Percentiles rank a stretch among this genome's conserved stretches.
phyloP scores from a whole-genome alignment of 2,113 vertebrate species.

The Esox niger region DNA sequence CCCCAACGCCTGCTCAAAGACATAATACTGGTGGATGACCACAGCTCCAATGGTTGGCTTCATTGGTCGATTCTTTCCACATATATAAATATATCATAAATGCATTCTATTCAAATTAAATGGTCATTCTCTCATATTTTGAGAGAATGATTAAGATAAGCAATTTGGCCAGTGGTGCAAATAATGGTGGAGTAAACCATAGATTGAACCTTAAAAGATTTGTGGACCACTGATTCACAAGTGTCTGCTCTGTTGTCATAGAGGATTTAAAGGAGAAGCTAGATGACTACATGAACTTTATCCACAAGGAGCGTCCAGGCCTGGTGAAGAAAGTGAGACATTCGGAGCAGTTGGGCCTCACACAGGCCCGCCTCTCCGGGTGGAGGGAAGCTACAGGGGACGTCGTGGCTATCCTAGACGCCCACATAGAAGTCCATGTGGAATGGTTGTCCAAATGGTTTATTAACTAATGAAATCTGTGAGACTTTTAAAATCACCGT shows the following conservation, averaged over 20 bases:
- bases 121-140: slow-evolving; percentile 2
- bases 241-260: slow-evolving; percentile 9
- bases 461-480: neutral
- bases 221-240: neutral
- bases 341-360: slow-evolving; percentile 50
- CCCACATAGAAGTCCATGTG: slow-evolving; percentile 41
- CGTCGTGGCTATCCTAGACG: slow-evolving; percentile 67
- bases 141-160: neutral
- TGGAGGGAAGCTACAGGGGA: slow-evolving; percentile 57
- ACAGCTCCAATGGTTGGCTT: slow-evolving; percentile 63
- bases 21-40: slow-evolving; percentile 70
- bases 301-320: slow-evolving; percentile 22
- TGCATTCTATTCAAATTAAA: slow-evolving; percentile 1
- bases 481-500: neutral
- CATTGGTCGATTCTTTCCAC: neutral
- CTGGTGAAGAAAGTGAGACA: slow-evolving; percentile 50
- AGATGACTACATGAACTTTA: slow-evolving; percentile 13
- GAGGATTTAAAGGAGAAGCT: slow-evolving; percentile 34
- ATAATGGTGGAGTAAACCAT: too few relatives aligned
- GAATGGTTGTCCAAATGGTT: slow-evolving; percentile 9
- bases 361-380: slow-evolving; percentile 54
- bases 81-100: neutral
- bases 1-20: slow-evolving; percentile 63
- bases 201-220: neutral
- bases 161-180: neutral